These are phyloP conservation scores for Eledona agricola DNA, from an alignment of 2,888 invertebrate genomes.

Conservation along the genomic window DNA sequence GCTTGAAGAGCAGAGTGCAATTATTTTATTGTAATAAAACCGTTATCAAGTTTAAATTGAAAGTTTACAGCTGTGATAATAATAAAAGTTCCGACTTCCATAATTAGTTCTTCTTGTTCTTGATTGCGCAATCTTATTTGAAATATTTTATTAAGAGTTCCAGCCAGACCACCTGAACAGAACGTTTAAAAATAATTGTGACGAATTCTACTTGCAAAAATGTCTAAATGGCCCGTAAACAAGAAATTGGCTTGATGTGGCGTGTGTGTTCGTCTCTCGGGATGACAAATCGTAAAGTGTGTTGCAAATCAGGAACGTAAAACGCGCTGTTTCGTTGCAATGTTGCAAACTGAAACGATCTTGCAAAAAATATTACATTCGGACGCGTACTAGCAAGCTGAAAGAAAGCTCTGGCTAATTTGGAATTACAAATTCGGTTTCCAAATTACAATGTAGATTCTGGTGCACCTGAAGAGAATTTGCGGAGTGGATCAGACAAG, in stretches of 20 bases:
- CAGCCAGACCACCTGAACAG: conserved; percentile 19
- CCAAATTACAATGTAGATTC: conserved; percentile 12
- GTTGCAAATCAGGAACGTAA: conserved; percentile 22
- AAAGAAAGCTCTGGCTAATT: conserved; percentile 5
- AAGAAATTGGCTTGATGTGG: too few relatives aligned
- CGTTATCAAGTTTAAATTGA: conserved; percentile 34
- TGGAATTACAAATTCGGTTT: conserved; percentile 14
- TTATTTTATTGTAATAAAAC: conserved; percentile 27
- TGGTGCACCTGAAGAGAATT: conserved; percentile 26
- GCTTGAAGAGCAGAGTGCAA: conserved; percentile 28
- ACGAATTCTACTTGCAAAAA: conserved; percentile 12
- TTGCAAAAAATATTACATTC: not conserved
- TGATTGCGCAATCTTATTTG: conserved; percentile 28
- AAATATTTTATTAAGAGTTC: conserved; percentile 26
- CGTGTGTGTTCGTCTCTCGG: too few relatives aligned
- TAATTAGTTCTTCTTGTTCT: conserved; percentile 32
- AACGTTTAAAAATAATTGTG: conserved; percentile 10
- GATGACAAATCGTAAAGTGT: conserved; percentile 24
- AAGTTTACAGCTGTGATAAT: conserved; percentile 33
- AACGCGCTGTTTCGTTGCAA: conserved; percentile 1
- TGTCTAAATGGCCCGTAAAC: too few relatives aligned
- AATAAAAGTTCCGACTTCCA: conserved; percentile 29
- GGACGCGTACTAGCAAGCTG: not conserved
- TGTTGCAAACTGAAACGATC: conserved; percentile 1
- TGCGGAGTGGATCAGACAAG: conserved; percentile 19